Base-by-base conservation (phyloP, 2,797 vertebrate species). In the Petrocephalus schoutedeni region DNA sequence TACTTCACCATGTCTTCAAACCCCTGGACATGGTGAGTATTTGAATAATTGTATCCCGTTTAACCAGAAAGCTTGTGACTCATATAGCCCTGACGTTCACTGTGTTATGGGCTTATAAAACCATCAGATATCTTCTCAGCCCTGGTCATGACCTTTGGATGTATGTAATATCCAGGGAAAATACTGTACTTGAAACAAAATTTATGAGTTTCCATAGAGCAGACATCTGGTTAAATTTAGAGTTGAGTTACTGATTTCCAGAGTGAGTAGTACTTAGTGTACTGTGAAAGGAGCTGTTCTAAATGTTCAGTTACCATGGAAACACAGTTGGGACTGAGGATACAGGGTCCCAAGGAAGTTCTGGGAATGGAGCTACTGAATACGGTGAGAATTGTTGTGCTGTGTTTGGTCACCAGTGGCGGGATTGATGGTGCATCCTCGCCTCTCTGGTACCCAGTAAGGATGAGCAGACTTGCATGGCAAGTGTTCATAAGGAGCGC, bases 1-100 rank as follows among this genome's bases (percentile, higher is more conserved):
- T 98, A 0, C 89, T 97, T 49, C 97, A 98, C 88, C 95, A 97
- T 41, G 90, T 98, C 7, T 97, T 97, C 89, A 96, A 94, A 87
- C 97, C 97, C 36, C 93, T 98, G 85, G 95, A 97, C 53, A 96
- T 96, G 94, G 97, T 98, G 92, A 96, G 96, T 32, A 82, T 51
- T 1, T 83, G 28, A 0, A 8, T 32, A 80, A 86, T 56, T 89
- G 64, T 32, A 54, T 59, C 2, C 56, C 5, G 9, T 67, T n/a
- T 54, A 61, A 51, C 21, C 49, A 45, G 85, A 45, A 77, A 14
- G 57, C 2, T 21, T 16, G 49, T 83, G 21, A 80, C 74, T n/a
- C 45, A 19, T n/a, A 77, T 41, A 77, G 16, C 36, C 41, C 36
- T 10, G 71, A 77, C 16, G 1, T 77, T 77, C 71, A n/a, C 0